A percentile compares a stretch with the other conserved stretches of the same genome.
Evolutionary conservation across 1,140 invertebrate species (phyloP).

Genomic region (Saccostrea echinata): DNA sequence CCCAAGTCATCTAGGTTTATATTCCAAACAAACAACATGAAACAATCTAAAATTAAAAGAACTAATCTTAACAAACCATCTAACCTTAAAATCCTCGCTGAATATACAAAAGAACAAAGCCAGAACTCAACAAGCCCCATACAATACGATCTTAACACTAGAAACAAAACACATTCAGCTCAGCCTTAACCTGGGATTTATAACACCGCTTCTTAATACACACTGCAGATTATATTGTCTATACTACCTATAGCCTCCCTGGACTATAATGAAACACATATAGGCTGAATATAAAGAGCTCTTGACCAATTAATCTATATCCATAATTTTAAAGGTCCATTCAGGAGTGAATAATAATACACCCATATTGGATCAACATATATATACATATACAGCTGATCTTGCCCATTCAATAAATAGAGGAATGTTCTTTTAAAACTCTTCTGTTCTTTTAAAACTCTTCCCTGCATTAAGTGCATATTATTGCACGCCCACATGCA

Average conservation of each 20-base stretch:
- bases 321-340: background rate
- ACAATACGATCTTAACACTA: background rate
- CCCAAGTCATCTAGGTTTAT: background rate
- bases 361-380: background rate
- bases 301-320: conserved; percentile 15
- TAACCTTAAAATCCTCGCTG: background rate
- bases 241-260: too few relatives aligned
- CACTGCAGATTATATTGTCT: too few relatives aligned
- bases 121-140: background rate
- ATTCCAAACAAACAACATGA: background rate
- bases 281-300: background rate
- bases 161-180: background rate
- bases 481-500: too few relatives aligned
- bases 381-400: background rate
- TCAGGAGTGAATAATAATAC: background rate
- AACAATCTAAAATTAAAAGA: background rate
- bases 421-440: background rate
- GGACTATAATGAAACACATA: background rate
- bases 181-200: too few relatives aligned
- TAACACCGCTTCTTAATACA: too few relatives aligned
- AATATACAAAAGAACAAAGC: background rate
- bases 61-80: background rate
- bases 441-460: too few relatives aligned
- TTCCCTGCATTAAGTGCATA: too few relatives aligned
- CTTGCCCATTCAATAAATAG: background rate